A percentile compares a stretch with the other conserved stretches of the same genome.
phyloP scores from a whole-genome alignment of 1,140 invertebrate genomes.

The Phenacoccus solenopsis region DNA sequence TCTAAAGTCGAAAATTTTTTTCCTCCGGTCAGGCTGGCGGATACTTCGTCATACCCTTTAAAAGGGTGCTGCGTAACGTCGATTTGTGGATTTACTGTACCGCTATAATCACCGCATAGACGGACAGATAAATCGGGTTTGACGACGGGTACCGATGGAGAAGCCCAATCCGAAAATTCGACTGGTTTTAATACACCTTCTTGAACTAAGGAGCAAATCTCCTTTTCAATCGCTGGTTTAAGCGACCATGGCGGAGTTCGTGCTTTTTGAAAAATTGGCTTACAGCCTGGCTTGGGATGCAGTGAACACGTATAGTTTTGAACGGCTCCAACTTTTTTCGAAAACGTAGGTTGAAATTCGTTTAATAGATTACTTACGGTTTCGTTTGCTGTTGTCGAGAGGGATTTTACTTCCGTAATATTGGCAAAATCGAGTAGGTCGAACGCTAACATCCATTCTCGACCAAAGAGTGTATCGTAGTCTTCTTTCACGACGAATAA shows the following conservation, averaged over 20 bases:
- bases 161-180: constrained; percentile 36
- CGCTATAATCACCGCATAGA: constrained; percentile 39
- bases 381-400: no score
- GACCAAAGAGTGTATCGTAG: no score
- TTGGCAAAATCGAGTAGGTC: no score
- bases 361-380: no score
- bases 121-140: constrained; percentile 36
- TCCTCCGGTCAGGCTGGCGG: constrained; percentile 27
- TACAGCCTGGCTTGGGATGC: not conserved
- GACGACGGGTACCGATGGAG: constrained; percentile 37
- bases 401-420: no score
- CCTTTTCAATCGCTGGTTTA: constrained; percentile 30
- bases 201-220: constrained; percentile 31
- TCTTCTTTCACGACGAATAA: no score
- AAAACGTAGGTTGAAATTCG: no score
- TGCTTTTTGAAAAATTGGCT: constrained; percentile 31
- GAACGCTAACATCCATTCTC: no score
- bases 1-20: no score
- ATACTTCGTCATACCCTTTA: constrained; percentile 31
- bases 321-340: no score
- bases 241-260: constrained; percentile 31
- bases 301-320: no score
- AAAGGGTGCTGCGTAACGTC: constrained; percentile 30
- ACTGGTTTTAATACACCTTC: constrained; percentile 33
- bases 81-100: constrained; percentile 33